phyloP scores from a whole-genome alignment of 2,888 invertebrate species.

The Drosophila koepferae region DNA sequence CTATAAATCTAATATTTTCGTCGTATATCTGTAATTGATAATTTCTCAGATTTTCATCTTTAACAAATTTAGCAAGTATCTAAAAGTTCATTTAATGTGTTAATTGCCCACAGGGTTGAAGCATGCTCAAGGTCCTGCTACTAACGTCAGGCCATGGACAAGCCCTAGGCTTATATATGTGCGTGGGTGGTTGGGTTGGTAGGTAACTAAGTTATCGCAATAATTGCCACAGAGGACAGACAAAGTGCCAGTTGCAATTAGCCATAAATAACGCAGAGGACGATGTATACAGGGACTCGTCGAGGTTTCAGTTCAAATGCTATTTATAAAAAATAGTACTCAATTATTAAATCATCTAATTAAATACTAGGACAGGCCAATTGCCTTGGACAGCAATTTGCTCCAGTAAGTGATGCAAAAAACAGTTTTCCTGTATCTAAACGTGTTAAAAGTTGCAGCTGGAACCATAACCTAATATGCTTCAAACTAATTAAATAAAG shows the following conservation, averaged over 20 bases:
- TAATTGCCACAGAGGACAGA: constrained; percentile 41
- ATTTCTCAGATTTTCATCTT: no score
- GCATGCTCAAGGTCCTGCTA: neutral
- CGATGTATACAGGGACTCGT: constrained; percentile 10
- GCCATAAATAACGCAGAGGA: constrained; percentile 54
- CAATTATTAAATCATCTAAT: constrained; percentile 21
- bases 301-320: constrained; percentile 16
- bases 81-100: neutral
- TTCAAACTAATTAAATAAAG: neutral
- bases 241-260: constrained; percentile 53
- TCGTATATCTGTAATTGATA: no score
- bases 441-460: neutral
- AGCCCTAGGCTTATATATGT: neutral
- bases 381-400: neutral
- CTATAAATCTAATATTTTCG: no score
- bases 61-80: neutral
- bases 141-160: neutral
- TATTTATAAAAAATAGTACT: constrained; percentile 41
- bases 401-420: neutral
- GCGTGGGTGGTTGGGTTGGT: constrained; percentile 13
- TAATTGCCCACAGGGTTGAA: neutral
- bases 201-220: constrained; percentile 35
- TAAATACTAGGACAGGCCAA: neutral
- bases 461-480: neutral
- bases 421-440: neutral